Evolutionary conservation across 2,888 invertebrate genomes (phyloP).

Genomic region (Eristalinus aeneus): DNA sequence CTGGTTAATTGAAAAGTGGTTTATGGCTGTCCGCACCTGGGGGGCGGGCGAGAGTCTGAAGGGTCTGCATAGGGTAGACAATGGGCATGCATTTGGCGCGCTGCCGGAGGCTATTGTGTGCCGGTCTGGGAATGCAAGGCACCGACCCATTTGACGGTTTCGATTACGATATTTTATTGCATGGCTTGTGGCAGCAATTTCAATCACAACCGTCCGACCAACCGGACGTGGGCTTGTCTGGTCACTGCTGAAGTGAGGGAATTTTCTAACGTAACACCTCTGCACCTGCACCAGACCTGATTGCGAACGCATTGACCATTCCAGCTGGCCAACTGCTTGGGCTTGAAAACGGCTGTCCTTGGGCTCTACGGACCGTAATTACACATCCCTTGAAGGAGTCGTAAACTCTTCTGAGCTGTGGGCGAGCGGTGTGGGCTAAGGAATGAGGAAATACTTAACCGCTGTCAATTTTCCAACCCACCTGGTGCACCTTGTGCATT

Average conservation of each 20-base stretch:
- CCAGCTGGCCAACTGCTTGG: no score
- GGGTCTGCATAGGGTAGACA: background rate
- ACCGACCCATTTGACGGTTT: background rate
- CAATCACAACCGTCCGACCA: background rate
- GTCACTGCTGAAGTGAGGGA: background rate
- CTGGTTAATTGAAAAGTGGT: slow-evolving; percentile 63
- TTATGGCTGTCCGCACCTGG: slow-evolving; percentile 41
- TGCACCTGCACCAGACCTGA: background rate
- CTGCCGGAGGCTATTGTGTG: background rate
- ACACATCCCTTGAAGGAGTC: background rate
- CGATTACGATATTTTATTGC: background rate
- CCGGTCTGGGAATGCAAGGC: no score
- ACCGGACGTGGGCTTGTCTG: background rate
- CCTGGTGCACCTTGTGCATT: background rate
- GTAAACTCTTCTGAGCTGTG: background rate
- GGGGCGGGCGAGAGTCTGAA: background rate
- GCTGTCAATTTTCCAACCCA: no score
- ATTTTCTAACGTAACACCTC: background rate
- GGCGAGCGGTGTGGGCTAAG: no score
- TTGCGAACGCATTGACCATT: background rate
- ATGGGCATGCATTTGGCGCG: background rate
- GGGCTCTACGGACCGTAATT: background rate
- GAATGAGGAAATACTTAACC: background rate
- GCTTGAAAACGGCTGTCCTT: background rate
- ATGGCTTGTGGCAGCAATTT: background rate